These are phyloP conservation scores for Clarias laeviceps DNA, from an alignment of 2,797 vertebrate genomes.

Conservation along the genomic window DNA sequence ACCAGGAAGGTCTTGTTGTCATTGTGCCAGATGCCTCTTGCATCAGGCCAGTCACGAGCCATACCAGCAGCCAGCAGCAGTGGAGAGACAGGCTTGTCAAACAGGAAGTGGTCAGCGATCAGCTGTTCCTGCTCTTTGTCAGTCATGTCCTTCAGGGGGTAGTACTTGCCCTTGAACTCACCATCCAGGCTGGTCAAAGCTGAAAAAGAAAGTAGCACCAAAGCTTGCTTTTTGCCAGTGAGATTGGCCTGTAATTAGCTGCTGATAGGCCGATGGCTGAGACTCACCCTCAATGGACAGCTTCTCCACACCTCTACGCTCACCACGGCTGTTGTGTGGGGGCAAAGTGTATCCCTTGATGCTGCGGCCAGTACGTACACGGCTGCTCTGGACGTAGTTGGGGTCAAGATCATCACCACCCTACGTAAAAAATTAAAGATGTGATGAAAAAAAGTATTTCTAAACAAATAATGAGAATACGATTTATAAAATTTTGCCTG, in stretches of 20 bases:
- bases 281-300: constrained; percentile 78
- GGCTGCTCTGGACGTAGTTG: constrained; percentile 81
- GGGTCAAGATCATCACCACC: constrained; percentile 83
- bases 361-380: constrained; percentile 82
- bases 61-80: constrained; percentile 83
- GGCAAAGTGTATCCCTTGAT: constrained; percentile 83
- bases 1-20: constrained; percentile 83
- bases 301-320: constrained; percentile 79
- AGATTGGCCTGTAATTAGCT: neutral
- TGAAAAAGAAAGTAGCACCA: constrained; percentile 42
- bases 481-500: neutral
- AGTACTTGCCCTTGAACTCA: constrained; percentile 87
- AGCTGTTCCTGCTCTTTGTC: constrained; percentile 85
- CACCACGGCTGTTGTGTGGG: constrained; percentile 83
- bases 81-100: constrained; percentile 85
- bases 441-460: neutral
- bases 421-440: constrained; percentile 36
- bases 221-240: neutral
- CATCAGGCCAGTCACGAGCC: constrained; percentile 87
- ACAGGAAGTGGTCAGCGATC: constrained; percentile 85
- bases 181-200: constrained; percentile 80
- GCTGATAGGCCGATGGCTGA: neutral
- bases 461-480: too few relatives aligned
- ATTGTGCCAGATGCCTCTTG: constrained; percentile 85
- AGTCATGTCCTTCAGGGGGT: constrained; percentile 80